phyloP scores from a whole-genome alignment of 2,113 vertebrate species.

The Clinocottus analis region DNA sequence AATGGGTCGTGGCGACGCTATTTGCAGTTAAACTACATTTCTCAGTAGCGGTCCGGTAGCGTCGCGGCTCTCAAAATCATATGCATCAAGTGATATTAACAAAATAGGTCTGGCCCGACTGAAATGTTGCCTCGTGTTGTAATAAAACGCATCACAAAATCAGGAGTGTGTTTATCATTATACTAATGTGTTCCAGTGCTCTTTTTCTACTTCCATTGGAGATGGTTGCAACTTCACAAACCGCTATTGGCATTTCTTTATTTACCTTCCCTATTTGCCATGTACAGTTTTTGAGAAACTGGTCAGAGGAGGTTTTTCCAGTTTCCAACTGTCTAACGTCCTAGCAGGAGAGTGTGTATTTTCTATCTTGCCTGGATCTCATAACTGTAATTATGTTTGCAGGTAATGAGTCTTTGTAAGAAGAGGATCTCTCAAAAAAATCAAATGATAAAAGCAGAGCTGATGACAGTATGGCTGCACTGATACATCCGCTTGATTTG shows the following conservation, averaged over 20 bases:
- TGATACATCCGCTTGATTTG: slow-evolving; percentile 5
- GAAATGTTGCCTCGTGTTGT: background rate
- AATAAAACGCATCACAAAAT: background rate
- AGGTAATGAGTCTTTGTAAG: background rate
- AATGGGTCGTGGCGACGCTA: background rate
- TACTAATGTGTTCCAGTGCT: background rate
- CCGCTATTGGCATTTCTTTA: background rate
- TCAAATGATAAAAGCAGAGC: background rate
- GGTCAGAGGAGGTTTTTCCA: background rate
- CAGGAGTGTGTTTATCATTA: background rate
- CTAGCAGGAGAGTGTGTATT: background rate
- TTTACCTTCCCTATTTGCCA: background rate
- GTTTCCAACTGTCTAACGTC: background rate
- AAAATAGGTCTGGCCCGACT: background rate
- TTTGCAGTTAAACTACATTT: background rate
- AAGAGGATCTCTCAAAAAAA: background rate
- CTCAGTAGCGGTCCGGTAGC: too few relatives aligned
- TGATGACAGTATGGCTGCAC: slow-evolving; percentile 1
- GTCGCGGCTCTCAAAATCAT: background rate
- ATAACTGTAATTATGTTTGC: background rate
- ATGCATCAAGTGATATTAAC: too few relatives aligned
- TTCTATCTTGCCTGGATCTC: slow-evolving; percentile 2
- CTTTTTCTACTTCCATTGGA: too few relatives aligned
- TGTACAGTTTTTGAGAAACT: background rate
- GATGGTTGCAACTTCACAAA: too few relatives aligned